phyloP scores from a whole-genome alignment of 2,113 vertebrate species.

The Paramormyrops kingsleyae region DNA sequence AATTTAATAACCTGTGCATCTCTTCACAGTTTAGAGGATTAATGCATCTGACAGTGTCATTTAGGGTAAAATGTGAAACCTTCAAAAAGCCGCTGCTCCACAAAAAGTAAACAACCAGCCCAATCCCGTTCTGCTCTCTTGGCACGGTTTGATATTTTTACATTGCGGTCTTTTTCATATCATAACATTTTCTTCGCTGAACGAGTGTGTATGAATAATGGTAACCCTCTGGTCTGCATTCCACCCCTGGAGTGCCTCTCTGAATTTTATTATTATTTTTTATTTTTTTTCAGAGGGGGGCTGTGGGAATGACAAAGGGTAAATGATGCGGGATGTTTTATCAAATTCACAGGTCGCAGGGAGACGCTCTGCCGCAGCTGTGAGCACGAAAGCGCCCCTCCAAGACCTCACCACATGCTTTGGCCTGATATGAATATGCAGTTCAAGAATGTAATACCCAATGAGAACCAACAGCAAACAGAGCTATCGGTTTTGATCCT shows the following conservation, averaged over 20 bases:
- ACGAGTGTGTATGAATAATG: background rate
- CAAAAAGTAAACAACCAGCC: background rate
- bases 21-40: background rate
- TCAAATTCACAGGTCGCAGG: conserved; percentile 18
- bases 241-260: background rate
- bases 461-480: conserved; percentile 11
- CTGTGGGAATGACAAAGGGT: background rate
- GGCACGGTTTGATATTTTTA: background rate
- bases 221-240: background rate
- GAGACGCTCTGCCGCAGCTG: background rate
- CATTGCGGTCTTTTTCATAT: background rate
- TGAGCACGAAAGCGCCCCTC: conserved; percentile 11
- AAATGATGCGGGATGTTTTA: background rate
- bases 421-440: conserved; percentile 11
- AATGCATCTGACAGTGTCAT: conserved; percentile 21
- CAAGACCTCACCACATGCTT: background rate
- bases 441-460: background rate
- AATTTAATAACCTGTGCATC: background rate
- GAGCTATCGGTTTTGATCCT: conserved; percentile 6
- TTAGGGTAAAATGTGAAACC: conserved; percentile 11
- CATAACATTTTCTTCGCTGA: background rate
- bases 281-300: background rate
- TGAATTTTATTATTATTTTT: background rate
- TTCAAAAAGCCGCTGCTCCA: background rate
- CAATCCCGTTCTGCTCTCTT: too few species aligned